Percentiles rank a stretch among this genome's conserved stretches.
These are phyloP conservation scores for Bilobella aurantiaca DNA, from an alignment of 1,140 invertebrate genomes.

Conservation along the genomic window DNA sequence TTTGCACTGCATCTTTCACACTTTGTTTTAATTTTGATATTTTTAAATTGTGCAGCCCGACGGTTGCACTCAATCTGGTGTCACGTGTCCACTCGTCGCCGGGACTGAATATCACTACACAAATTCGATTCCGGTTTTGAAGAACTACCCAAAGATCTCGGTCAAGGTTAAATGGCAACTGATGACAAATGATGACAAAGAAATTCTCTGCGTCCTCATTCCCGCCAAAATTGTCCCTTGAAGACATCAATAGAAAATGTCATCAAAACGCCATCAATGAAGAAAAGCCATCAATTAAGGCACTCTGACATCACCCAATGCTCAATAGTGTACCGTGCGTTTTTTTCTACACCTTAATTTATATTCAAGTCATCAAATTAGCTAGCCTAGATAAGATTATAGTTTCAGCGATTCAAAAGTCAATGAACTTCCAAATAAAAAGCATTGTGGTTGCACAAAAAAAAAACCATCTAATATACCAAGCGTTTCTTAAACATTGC, in stretches of 20 bases:
- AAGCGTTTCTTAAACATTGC: too few species aligned
- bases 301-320: not conserved
- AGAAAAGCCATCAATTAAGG: not conserved
- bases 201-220: constrained; percentile 37
- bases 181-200: constrained; percentile 27
- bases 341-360: not conserved
- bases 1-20: too few species aligned
- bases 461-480: too few species aligned
- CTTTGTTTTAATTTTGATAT: constrained; percentile 11
- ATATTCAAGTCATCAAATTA: not conserved
- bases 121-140: constrained; percentile 22
- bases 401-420: not conserved
- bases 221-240: constrained; percentile 34
- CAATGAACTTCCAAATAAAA: too few species aligned
- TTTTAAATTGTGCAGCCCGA: constrained; percentile 20
- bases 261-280: not conserved
- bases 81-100: constrained; percentile 37
- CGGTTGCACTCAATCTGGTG: constrained; percentile 36
- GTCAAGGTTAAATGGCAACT: constrained; percentile 39
- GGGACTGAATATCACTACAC: constrained; percentile 36
- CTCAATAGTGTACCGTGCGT: not conserved
- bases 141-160: constrained; percentile 35
- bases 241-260: not conserved
- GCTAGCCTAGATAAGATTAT: not conserved
- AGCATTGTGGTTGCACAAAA: too few species aligned